These are phyloP conservation scores for Syngnathoides biaculeatus DNA, from an alignment of 2,113 vertebrate genomes.

Conservation along the genomic window DNA sequence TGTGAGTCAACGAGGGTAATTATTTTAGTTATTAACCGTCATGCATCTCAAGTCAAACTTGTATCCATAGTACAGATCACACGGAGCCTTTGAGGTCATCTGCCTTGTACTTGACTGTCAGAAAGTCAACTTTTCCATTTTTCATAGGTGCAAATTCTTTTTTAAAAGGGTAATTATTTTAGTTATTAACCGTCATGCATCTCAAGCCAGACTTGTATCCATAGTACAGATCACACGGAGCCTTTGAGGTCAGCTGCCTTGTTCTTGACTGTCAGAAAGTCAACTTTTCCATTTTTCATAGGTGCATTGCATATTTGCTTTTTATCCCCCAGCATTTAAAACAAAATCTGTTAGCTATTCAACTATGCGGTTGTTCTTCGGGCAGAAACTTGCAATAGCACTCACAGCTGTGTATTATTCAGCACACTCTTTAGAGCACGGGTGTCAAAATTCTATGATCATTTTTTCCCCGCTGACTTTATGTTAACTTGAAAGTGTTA, in stretches of 20 bases:
- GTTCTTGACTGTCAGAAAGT: conserved; percentile 5
- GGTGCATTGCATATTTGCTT: neutral
- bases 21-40: neutral
- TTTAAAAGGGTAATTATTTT: neutral
- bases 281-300: conserved; percentile 6
- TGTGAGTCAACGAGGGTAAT: neutral
- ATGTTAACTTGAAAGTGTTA: conserved; percentile 51
- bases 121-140: neutral
- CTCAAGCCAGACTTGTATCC: neutral
- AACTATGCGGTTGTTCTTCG: conserved; percentile 14
- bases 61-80: neutral
- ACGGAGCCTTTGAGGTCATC: neutral
- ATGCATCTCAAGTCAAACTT: neutral
- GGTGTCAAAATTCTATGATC: conserved; percentile 24
- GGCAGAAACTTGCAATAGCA: conserved; percentile 23
- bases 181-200: neutral
- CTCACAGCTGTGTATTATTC: conserved; percentile 51
- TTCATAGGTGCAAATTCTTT: neutral
- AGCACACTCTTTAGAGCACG: conserved; percentile 30
- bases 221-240: neutral
- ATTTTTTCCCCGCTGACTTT: conserved; percentile 31
- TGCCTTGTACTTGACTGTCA: conserved; percentile 6
- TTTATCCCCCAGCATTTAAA: neutral
- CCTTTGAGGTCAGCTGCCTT: neutral
- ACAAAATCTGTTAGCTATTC: conserved; percentile 20